A percentile compares a stretch with the other conserved stretches of the same genome.
Conservation (phyloP, 2,888 invertebrate genomes). For the Phymatocera aterrima region DNA sequence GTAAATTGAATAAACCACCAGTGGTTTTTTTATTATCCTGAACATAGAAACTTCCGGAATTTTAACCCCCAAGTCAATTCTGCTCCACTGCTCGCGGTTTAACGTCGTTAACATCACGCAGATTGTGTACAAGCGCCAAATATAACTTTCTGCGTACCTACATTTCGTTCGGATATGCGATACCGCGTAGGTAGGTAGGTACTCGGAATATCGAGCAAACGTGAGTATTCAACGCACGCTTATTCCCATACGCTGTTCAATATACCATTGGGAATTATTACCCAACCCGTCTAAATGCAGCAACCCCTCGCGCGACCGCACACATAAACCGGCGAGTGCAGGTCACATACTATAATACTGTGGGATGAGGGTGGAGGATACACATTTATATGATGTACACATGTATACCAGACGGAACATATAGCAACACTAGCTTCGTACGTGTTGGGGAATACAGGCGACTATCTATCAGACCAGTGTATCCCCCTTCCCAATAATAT, state of each 20-base stretch:
- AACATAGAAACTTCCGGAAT: neutral
- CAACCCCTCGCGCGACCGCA: neutral
- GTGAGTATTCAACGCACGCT: conserved; percentile 49
- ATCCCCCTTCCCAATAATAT: neutral
- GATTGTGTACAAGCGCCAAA: neutral
- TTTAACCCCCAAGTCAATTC: neutral
- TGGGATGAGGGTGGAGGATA: neutral
- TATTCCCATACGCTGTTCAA: conserved; percentile 55
- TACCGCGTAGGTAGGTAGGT: no score
- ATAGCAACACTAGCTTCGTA: conserved; percentile 2
- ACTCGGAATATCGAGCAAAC: conserved; percentile 51
- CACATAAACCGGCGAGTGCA: neutral
- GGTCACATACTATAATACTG: neutral
- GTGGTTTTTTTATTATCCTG: neutral
- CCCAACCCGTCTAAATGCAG: conserved; percentile 52
- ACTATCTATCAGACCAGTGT: neutral
- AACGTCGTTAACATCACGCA: neutral
- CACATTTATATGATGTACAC: no score
- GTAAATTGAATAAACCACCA: neutral
- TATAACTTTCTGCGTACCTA: neutral
- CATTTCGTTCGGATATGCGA: conserved; percentile 6
- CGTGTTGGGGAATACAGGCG: neutral
- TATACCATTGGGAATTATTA: conserved; percentile 58
- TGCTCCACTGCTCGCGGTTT: neutral
- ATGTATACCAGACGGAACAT: neutral